Conservation (phyloP, 92 coral and sea anemone genomes). For the Chrysogorgia sp. region DNA sequence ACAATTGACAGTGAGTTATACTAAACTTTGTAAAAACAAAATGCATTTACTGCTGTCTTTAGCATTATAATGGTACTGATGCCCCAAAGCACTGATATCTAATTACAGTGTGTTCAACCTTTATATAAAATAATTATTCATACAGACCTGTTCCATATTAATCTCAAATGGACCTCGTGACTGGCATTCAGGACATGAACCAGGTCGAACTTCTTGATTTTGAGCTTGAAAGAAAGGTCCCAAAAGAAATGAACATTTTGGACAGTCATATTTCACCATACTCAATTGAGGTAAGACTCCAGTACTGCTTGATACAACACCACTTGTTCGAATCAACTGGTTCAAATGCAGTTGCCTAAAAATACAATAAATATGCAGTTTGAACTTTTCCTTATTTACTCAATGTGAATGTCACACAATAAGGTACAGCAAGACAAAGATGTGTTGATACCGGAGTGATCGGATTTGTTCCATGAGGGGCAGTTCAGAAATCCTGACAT, state of each 20-base stretch:
- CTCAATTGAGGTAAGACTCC: slow-evolving; percentile 97
- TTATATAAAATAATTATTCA: neutral
- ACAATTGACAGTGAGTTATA: no score
- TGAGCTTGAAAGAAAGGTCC: slow-evolving; percentile 93
- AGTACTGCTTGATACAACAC: slow-evolving; percentile 96
- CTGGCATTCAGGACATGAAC: slow-evolving; percentile 97
- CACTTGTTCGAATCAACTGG: slow-evolving; percentile 93
- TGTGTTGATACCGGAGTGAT: slow-evolving; percentile 72
- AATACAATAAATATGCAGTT: neutral
- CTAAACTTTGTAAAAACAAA: no score
- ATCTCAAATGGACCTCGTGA: slow-evolving; percentile 99
- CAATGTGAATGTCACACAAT: neutral
- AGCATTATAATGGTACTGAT: no score
- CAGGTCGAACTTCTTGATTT: slow-evolving; percentile 94
- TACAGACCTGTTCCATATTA: slow-evolving; percentile 86
- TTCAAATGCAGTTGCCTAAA: slow-evolving; percentile 94
- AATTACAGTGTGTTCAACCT: no score
- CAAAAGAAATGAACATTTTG: slow-evolving; percentile 85
- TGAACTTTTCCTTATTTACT: neutral
- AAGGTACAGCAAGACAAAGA: neutral
- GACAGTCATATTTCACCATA: slow-evolving; percentile 95
- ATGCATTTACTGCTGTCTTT: no score
- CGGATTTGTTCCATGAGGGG: slow-evolving; percentile 97
- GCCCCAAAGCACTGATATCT: no score
- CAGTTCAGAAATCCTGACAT: slow-evolving; percentile 90